Base-by-base conservation (phyloP, 2,888 invertebrate genomes). In the Caenorhabditis drosophilae region DNA sequence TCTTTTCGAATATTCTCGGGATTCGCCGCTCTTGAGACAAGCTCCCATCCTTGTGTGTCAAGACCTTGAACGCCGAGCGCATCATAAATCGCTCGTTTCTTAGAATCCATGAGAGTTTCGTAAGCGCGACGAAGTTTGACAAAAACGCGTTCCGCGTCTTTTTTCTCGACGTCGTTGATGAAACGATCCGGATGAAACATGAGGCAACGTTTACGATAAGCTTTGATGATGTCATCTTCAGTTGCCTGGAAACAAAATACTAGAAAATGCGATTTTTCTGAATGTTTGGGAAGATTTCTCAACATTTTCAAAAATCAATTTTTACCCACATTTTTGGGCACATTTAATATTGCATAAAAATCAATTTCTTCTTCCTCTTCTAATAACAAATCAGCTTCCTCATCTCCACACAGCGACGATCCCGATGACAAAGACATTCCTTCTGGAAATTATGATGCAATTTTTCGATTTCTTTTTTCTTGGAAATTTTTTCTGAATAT, bases 121-220 rank as follows among this genome's bases (percentile, higher is more conserved):
- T 97, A 93, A 0, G 96, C 96, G 79, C 89, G 90, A 84, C 95
- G 94, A 0, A 92, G 90, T 84, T 92, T 91, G 84, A 92, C 92
- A 84, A 98, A 98, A 80, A 97, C 87, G 63, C 90, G 86, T 85
- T 95, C 93, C 0, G 97, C 97, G 86, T 93, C 91, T 81, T 89
- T 84, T 84, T 93, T 93, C 75, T 89, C 89, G 0, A 87, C 88
- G 0, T 90, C 89, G 81, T 93, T 91, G 15, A 89, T 87, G 85
- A 98, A 96, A 85, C 96, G 95, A 84, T 98, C 97, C 0, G 98
- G 97, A 85, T 98, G 98, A 83, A 94, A 97, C 78, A 93, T 89
- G 71, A 90, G 89, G 77, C 95, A 95, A 55, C 94, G 89, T 52
- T 91, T 89, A 64, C 95, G 89, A 84, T 95, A 98, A 1, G 96